Conservation (phyloP, 2,888 invertebrate species). For the Metallyticus violacea region DNA sequence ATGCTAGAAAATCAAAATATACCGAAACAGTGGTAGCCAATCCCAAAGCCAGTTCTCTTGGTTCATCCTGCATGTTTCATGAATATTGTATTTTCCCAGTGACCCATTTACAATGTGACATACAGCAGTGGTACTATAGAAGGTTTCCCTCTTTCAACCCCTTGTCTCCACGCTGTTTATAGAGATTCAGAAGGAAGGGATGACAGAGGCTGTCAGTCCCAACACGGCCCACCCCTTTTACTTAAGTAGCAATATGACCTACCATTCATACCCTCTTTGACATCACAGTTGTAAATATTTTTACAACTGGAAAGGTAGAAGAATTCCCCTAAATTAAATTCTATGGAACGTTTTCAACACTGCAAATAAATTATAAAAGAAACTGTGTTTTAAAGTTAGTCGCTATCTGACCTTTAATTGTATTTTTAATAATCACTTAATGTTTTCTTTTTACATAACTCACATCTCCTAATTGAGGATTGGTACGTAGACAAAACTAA, state of each 20-base stretch:
- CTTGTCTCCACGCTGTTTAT: not conserved
- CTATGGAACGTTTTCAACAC: not conserved
- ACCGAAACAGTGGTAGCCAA: not conserved
- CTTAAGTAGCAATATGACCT: not conserved
- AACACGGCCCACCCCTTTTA: not conserved
- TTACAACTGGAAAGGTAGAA: not conserved
- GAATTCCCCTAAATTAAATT: not conserved
- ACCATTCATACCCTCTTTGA: not conserved
- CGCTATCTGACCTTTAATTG: too few species aligned
- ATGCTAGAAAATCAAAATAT: too few species aligned
- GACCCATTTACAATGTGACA: conserved; percentile 9
- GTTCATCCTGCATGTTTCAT: not conserved
- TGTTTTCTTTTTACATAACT: too few species aligned
- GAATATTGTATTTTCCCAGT: conserved; percentile 12
- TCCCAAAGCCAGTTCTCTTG: not conserved
- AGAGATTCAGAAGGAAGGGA: not conserved
- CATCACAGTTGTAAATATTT: not conserved
- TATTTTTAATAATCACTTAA: too few species aligned
- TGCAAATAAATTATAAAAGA: not conserved
- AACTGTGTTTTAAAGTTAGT: too few species aligned
- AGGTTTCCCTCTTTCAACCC: not conserved
- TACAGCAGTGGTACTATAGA: not conserved
- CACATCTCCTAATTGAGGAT: too few species aligned
- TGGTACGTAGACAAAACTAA: too few species aligned
- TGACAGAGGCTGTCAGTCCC: not conserved